Base-by-base conservation (phyloP, 2,113 vertebrate species). In the Strix aluco region DNA sequence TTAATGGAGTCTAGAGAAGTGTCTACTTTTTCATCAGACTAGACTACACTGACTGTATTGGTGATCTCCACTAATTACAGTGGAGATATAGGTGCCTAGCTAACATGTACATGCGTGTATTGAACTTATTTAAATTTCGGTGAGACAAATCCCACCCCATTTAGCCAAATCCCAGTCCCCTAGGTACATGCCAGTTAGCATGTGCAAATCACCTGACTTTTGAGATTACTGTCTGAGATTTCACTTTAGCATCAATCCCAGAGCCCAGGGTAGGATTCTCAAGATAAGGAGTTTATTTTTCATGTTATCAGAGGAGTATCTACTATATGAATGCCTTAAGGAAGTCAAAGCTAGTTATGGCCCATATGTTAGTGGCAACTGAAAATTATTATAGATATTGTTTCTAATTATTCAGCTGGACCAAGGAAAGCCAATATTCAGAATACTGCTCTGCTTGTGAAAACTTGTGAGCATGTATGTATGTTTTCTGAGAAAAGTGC, bases 81-180 rank as follows among this genome's bases (percentile, higher is more conserved):
- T 30, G 36, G 19, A 63, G 4, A 54, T 25, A 18, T 16, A 18
- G 12, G 16, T 67, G 19, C 11, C 6, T 19, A 69, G 22, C 13
- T 71, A 57, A 34, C 30, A 36, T 1, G 0, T n/a, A 54, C 51
- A 11, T 40, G 75, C 0, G 0, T 4, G 25, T 27, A 7, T 5
- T 51, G 10, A 67, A 30, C 67, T 54, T 51, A 67, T 62, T 72
- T 51, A 46, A 61, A 40, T 57, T 86, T 62, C 61, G 18, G 18
- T 67, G 12, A 78, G 88, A 88, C 5, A 58, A n/a, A 51, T 81
- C 27, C 30, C 20, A 77, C 17, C 7, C 23, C 10, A 7, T 71
- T 81, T 55, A 32, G 27, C 29, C 30, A 66, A 57, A 81, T 81
- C 23, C 7, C 32, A 18, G 13, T 6, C 15, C 18, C 11, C 29